These are phyloP conservation scores for Scolopax bukidnonensis DNA, from an alignment of 2,797 vertebrate genomes.

Conservation along the genomic window DNA sequence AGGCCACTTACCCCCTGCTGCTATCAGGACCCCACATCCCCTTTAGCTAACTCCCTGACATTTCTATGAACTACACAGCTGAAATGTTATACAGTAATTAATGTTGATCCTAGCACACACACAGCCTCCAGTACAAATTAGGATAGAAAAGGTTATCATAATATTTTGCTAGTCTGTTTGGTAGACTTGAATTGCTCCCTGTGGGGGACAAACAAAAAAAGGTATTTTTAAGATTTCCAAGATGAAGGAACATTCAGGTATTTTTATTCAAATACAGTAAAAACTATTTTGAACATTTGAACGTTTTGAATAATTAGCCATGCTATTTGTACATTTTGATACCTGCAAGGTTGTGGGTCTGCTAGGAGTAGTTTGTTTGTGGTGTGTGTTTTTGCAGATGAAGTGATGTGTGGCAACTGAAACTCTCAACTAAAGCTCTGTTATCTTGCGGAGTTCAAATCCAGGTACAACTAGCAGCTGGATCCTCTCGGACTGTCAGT, in stretches of 20 bases:
- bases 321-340: background rate
- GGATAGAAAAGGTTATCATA: slow-evolving; percentile 93
- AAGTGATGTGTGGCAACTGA: slow-evolving; percentile 30
- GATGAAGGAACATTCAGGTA: slow-evolving; percentile 46
- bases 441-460: slow-evolving; percentile 80
- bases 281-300: slow-evolving; percentile 14
- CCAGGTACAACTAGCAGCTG: slow-evolving; percentile 83
- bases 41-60: slow-evolving; percentile 83
- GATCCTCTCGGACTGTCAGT: slow-evolving; percentile 79
- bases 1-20: slow-evolving; percentile 62
- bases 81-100: slow-evolving; percentile 91
- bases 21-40: slow-evolving; percentile 75
- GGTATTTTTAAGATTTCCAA: slow-evolving; percentile 72
- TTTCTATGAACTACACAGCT: slow-evolving; percentile 84
- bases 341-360: background rate
- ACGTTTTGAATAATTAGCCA: slow-evolving; percentile 5
- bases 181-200: slow-evolving; percentile 83
- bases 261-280: slow-evolving; percentile 31
- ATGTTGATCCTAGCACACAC: slow-evolving; percentile 87
- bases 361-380: background rate
- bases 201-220: slow-evolving; percentile 80
- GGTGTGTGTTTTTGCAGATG: background rate
- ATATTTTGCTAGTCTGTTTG: slow-evolving; percentile 89
- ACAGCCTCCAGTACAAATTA: slow-evolving; percentile 88
- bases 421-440: slow-evolving; percentile 60